Conservation (phyloP, 2,797 vertebrate genomes). For the Clarias fuscus region DNA sequence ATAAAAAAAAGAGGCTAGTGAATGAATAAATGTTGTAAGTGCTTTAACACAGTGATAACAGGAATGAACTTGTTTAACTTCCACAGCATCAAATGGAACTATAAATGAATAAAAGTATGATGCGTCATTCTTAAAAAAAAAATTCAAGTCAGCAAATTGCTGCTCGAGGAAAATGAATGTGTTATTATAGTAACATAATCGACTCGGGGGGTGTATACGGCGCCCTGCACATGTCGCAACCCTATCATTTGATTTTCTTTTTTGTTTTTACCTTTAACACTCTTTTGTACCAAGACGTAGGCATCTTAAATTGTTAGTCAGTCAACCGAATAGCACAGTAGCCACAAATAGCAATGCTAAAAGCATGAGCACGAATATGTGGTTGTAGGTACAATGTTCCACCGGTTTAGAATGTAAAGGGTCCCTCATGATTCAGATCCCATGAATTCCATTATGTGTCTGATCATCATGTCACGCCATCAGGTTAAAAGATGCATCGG, state of each 20-base stretch:
- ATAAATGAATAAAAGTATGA: background rate
- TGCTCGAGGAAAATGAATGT: background rate
- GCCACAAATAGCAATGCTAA: background rate
- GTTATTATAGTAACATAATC: background rate
- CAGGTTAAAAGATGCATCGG: conserved; percentile 12
- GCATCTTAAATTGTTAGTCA: background rate
- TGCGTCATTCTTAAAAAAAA: background rate
- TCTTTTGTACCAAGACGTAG: background rate
- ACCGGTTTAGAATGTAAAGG: background rate
- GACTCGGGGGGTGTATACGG: background rate
- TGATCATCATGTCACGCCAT: background rate
- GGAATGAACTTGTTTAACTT: background rate
- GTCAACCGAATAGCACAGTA: background rate
- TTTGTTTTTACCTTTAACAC: background rate
- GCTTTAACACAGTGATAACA: background rate
- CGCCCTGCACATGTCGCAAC: background rate
- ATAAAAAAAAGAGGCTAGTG: background rate
- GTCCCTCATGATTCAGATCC: background rate
- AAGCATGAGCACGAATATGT: background rate
- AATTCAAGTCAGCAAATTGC: background rate
- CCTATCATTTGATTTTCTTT: background rate
- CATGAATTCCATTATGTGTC: background rate
- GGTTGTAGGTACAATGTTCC: background rate
- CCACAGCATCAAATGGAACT: background rate
- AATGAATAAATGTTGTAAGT: background rate